A percentile compares a stretch with the other conserved stretches of the same genome.
phyloP scores from a whole-genome alignment of 2,888 invertebrate species.

The Caenorhabditis uteleia region DNA sequence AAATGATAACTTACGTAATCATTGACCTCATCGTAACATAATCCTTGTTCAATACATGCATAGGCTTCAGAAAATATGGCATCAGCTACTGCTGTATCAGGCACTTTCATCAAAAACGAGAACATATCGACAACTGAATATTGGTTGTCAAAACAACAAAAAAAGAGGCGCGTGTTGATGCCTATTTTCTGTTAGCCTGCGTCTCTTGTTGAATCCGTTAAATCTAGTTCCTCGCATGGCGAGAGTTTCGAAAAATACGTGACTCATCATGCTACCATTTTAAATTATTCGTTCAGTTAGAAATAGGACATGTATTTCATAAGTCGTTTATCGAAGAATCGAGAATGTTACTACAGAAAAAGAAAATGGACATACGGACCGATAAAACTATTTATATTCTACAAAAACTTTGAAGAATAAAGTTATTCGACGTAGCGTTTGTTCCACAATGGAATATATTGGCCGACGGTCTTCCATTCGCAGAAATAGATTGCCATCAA shows the following conservation, averaged over 20 bases:
- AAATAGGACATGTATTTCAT: no score
- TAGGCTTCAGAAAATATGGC: conserved; percentile 61
- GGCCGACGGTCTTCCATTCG: conserved; percentile 65
- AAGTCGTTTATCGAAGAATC: no score
- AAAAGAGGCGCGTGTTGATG: conserved; percentile 7
- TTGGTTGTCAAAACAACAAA: conserved; percentile 16
- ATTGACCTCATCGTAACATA: conserved; percentile 64
- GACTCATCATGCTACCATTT: no score
- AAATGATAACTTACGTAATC: conserved; percentile 55
- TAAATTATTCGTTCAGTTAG: no score
- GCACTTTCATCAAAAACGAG: conserved; percentile 32
- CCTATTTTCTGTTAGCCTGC: conserved; percentile 9
- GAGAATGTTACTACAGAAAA: no score
- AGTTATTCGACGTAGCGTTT: conserved; percentile 49
- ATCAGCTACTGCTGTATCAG: conserved; percentile 41
- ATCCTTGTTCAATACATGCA: conserved; percentile 67
- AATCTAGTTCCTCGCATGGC: conserved; percentile 10
- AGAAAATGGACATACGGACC: no score
- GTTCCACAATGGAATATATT: conserved; percentile 66
- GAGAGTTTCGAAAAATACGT: no score
- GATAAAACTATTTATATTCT: no score
- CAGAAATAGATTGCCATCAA: conserved; percentile 64
- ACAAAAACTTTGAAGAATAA: no score
- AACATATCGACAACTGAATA: conserved; percentile 33
- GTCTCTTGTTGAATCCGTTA: conserved; percentile 9